Base-by-base conservation (phyloP, 2,113 vertebrate genomes). In the Hippocampus zosterae region DNA sequence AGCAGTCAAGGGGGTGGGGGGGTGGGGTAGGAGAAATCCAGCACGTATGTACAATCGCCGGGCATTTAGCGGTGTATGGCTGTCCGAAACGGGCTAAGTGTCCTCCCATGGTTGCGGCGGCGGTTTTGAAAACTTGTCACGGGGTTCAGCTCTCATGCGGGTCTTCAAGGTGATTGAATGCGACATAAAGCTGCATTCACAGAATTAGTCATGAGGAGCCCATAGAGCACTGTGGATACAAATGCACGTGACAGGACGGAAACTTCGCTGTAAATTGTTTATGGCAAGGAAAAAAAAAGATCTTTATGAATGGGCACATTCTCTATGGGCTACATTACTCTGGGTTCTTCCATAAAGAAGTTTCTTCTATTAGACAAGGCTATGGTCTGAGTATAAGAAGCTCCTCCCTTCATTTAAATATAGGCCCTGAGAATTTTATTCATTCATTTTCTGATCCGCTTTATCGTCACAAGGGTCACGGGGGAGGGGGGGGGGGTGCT, bases 101-200 rank as follows among this genome's bases (percentile, higher is more conserved):
- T 65, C 79, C 50, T 66, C 72, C 68, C 61, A 68, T 63, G 81
- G 48, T 52, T 52, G 44, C 59, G 25, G 66, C 63, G 66, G 68
- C 77, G 33, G 33, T 5, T 37, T 78, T 16, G 7, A 29, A 75
- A 73, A 61, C 75, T 83, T 85, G 85, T 78, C 81, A 78, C 29
- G 0, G 19, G 19, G 3, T 0, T 46, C 41, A 0, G n/a, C 75
- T 82, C 75, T 74, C 64, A 10, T 64, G 40, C 41, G 70, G 70
- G 19, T 59, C 72, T 71, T 81, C 76, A 83, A 83, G 76, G 83
- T 85, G 84, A 88, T 88, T 85, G 85, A 83, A 82, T 65, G 78
- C 81, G 71, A 82, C 83, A 75, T 72, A 75, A 75, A 87, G 77
- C 79, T 60, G 70, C 76, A 73, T 81, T 82, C 75, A 80, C 69